Evolutionary conservation across 2,113 vertebrate genomes (phyloP).

Genomic region (Peromyscus maniculatus): DNA sequence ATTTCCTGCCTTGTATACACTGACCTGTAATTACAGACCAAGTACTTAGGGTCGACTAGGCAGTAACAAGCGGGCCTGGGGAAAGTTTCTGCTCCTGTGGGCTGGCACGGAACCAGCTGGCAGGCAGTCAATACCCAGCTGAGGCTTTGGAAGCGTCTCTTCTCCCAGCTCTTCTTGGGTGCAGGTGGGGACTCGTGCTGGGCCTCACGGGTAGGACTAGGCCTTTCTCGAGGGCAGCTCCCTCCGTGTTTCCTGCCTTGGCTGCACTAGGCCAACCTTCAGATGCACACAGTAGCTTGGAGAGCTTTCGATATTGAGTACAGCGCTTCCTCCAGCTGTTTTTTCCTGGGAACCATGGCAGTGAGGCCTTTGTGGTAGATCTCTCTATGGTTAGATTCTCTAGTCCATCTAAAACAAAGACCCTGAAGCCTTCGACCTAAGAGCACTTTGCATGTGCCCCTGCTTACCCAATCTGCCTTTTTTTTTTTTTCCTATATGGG

Average conservation of each 20-base stretch:
- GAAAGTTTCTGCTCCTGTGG: conserved; percentile 28
- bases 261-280: neutral
- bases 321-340: neutral
- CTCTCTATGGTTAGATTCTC: neutral
- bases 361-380: neutral
- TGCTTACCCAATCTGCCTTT: neutral
- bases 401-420: neutral
- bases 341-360: neutral
- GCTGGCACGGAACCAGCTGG: conserved; percentile 35
- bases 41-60: conserved; percentile 39
- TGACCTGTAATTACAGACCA: conserved; percentile 62
- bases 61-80: neutral
- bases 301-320: neutral
- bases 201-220: neutral
- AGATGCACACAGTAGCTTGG: neutral
- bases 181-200: neutral
- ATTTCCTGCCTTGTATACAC: conserved; percentile 63
- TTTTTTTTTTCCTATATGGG: neutral
- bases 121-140: neutral
- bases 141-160: conserved; percentile 17
- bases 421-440: neutral
- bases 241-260: neutral
- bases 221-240: neutral
- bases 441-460: too few species aligned
- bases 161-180: neutral